Conservation (phyloP, 2,888 invertebrate species). For the Acanthopleura granulata region DNA sequence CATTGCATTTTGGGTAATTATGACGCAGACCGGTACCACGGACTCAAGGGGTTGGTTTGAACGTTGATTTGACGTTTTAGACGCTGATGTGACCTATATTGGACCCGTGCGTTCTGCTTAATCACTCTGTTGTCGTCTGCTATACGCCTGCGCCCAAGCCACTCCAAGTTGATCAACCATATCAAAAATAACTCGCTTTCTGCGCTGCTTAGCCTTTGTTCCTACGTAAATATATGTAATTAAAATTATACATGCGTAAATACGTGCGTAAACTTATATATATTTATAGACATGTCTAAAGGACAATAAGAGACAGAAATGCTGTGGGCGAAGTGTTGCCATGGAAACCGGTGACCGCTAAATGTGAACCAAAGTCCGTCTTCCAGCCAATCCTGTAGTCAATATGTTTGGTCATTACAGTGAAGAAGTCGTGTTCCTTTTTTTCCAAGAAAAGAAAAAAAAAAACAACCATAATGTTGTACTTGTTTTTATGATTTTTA, state of each 20-base stretch:
- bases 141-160: neutral
- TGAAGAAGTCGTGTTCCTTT: neutral
- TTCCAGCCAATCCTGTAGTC: neutral
- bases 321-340: neutral
- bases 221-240: neutral
- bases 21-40: neutral
- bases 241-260: constrained; percentile 16
- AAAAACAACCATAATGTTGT: constrained; percentile 7
- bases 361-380: constrained; percentile 3
- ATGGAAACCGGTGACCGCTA: neutral
- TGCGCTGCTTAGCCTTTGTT: neutral
- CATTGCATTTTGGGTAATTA: constrained; percentile 1
- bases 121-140: neutral
- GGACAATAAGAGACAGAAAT: neutral
- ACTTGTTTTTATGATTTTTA: neutral
- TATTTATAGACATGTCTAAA: neutral
- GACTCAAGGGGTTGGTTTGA: no score
- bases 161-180: neutral
- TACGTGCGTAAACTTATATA: constrained; percentile 5
- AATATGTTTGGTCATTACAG: neutral
- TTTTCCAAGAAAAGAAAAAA: no score
- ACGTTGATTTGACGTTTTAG: no score
- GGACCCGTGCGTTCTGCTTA: neutral
- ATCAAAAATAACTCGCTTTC: neutral
- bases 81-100: no score